phyloP scores from a whole-genome alignment of 2,888 invertebrate species.

The Rugalucina vietnamica region DNA sequence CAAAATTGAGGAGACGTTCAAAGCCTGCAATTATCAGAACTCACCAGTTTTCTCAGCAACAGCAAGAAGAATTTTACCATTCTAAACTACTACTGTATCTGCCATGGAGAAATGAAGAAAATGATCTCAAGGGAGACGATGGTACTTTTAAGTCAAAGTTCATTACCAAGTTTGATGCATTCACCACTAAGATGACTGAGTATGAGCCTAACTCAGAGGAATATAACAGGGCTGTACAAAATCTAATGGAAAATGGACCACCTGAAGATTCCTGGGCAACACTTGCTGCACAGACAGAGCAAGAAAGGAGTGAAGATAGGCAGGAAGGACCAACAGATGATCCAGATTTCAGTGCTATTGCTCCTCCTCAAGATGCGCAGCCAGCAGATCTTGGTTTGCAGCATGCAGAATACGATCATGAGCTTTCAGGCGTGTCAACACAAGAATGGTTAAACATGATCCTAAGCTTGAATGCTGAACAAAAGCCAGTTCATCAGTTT shows the following conservation, averaged over 20 bases:
- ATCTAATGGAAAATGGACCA: slow-evolving; percentile 5
- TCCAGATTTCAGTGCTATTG: not conserved
- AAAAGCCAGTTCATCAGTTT: slow-evolving; percentile 13
- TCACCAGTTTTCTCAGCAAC: slow-evolving; percentile 21
- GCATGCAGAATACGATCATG: not conserved
- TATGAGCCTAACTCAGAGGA: slow-evolving; percentile 19
- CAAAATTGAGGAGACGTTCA: not conserved
- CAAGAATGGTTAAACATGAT: slow-evolving; percentile 21
- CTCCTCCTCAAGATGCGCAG: not conserved
- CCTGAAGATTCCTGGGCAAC: slow-evolving; percentile 19
- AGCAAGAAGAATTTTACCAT: slow-evolving; percentile 26
- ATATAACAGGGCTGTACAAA: not conserved
- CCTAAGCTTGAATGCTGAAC: slow-evolving; percentile 11
- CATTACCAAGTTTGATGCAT: not conserved
- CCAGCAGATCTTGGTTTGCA: slow-evolving; percentile 1
- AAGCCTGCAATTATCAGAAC: slow-evolving; percentile 14
- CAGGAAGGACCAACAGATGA: not conserved
- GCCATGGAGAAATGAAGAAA: slow-evolving; percentile 13
- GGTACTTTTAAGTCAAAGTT: not conserved
- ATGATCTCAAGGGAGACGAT: not conserved
- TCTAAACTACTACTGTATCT: slow-evolving; percentile 1
- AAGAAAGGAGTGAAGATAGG: slow-evolving; percentile 22
- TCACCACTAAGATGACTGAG: not conserved
- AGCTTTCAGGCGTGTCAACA: not conserved
- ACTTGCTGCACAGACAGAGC: slow-evolving; percentile 20